A percentile compares a stretch with the other conserved stretches of the same genome.
These are phyloP conservation scores for Albula glossodonta DNA, from an alignment of 2,113 vertebrate genomes.

Conservation along the genomic window DNA sequence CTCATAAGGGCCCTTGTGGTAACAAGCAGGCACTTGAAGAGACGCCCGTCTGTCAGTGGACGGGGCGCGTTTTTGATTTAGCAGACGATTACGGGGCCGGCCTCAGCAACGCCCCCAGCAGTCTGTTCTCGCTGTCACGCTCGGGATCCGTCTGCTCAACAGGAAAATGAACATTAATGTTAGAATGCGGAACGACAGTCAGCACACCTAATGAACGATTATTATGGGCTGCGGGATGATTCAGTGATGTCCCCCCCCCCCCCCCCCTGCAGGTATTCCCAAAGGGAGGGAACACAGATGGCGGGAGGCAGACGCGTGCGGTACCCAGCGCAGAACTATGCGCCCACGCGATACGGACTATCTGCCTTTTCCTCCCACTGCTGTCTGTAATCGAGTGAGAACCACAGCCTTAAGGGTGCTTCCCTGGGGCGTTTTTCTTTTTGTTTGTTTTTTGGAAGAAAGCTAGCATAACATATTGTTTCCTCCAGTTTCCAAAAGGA, in stretches of 20 bases:
- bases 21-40: conserved; percentile 16
- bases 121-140: conserved; percentile 31
- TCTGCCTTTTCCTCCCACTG: conserved; percentile 30
- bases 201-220: conserved; percentile 70
- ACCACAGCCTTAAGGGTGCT: conserved; percentile 52
- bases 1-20: neutral
- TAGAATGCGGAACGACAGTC: conserved; percentile 62
- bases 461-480: conserved; percentile 47
- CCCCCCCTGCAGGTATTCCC: conserved; percentile 68
- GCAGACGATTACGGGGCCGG: conserved; percentile 25
- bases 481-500: conserved; percentile 42
- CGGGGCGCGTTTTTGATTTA: conserved; percentile 29
- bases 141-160: conserved; percentile 65
- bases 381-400: conserved; percentile 48
- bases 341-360: conserved; percentile 47
- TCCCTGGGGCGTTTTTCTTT: conserved; percentile 40
- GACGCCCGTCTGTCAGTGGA: conserved; percentile 36
- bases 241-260: no score
- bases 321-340: conserved; percentile 39
- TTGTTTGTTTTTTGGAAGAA: conserved; percentile 53
- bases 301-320: conserved; percentile 27
- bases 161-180: conserved; percentile 72
- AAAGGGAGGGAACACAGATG: conserved; percentile 63
- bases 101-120: conserved; percentile 35
- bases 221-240: conserved; percentile 40